These are phyloP conservation scores for Cephus runcator DNA, from an alignment of 2,888 invertebrate genomes.

Conservation along the genomic window DNA sequence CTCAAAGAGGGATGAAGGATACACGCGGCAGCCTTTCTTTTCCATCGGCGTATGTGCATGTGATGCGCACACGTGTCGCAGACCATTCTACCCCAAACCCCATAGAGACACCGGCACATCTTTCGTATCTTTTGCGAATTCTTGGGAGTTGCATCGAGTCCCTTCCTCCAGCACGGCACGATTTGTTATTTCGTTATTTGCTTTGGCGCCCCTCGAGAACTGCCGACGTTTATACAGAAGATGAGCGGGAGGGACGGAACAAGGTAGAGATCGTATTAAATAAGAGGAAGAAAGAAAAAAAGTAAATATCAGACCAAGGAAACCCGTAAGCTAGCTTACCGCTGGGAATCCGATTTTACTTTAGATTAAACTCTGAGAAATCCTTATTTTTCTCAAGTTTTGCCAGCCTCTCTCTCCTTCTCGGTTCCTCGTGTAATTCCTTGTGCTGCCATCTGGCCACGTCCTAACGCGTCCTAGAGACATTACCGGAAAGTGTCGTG, in stretches of 20 bases:
- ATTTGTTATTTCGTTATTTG: conserved; percentile 1
- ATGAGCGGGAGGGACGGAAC: conserved; percentile 25
- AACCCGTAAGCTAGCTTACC: neutral
- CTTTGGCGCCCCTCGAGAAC: conserved; percentile 1
- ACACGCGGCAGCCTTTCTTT: conserved; percentile 41
- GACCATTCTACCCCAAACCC: neutral
- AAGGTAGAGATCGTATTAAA: conserved; percentile 39
- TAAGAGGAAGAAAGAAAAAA: conserved; percentile 23
- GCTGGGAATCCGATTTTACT: conserved; percentile 43
- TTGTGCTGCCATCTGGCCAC: too few species aligned
- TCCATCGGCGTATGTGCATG: neutral
- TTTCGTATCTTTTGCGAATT: neutral
- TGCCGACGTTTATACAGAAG: neutral
- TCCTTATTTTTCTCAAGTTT: conserved; percentile 18
- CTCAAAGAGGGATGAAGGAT: conserved; percentile 55
- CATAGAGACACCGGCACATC: neutral
- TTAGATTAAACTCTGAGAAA: conserved; percentile 58
- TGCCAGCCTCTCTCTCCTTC: neutral
- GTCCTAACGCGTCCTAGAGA: too few species aligned
- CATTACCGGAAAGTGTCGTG: too few species aligned
- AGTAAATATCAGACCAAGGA: neutral
- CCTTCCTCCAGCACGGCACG: neutral
- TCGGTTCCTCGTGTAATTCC: neutral
- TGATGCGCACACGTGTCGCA: neutral
- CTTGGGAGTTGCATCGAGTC: neutral